These are phyloP conservation scores for Rousettus madagascariensis DNA, from an alignment of 2,797 vertebrate genomes.

Conservation along the genomic window DNA sequence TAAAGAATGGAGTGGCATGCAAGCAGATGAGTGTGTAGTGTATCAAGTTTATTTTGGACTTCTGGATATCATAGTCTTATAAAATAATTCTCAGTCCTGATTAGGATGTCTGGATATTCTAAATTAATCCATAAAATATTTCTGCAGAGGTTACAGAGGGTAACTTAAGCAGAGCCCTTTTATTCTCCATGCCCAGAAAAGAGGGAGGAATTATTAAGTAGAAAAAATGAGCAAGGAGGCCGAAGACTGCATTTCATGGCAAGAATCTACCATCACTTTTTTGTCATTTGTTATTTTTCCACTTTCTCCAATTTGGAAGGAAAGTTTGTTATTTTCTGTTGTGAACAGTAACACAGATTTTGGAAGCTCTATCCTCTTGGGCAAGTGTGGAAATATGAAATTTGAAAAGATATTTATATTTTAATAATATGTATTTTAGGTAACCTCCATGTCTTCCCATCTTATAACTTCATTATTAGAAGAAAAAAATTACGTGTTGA, in stretches of 20 bases:
- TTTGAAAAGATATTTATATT: slow-evolving; percentile 44
- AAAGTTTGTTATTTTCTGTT: slow-evolving; percentile 15
- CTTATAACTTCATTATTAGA: slow-evolving; percentile 65
- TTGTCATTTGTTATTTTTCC: not conserved
- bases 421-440: not conserved
- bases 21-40: not conserved
- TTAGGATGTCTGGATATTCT: not conserved
- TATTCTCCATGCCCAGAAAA: not conserved
- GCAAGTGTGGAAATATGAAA: not conserved
- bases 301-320: not conserved
- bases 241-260: not conserved
- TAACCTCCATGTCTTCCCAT: not conserved
- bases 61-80: not conserved
- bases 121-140: not conserved
- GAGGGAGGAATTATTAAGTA: not conserved
- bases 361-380: slow-evolving; percentile 10
- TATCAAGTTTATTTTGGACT: not conserved
- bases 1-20: not conserved
- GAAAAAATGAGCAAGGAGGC: not conserved
- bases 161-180: not conserved
- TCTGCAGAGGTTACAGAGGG: not conserved
- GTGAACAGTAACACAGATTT: not conserved
- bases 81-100: not conserved
- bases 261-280: not conserved
- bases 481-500: slow-evolving; percentile 56